phyloP scores from a whole-genome alignment of 2,113 vertebrate genomes.

The Callaeas wilsoni region DNA sequence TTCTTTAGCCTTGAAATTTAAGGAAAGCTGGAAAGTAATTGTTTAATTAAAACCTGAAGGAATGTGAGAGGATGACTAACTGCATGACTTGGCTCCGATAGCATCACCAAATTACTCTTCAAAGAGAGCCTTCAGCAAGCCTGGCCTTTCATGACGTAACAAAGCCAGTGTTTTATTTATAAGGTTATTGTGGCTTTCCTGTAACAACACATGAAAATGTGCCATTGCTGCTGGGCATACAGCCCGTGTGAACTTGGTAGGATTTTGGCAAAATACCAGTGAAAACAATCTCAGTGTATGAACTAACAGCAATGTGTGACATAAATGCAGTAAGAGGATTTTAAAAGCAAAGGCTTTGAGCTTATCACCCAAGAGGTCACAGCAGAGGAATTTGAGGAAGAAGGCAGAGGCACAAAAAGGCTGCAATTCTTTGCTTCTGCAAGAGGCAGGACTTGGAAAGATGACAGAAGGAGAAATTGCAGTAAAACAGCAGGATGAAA shows the following conservation, averaged over 20 bases:
- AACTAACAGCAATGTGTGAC: not conserved
- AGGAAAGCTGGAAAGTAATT: slow-evolving; percentile 20
- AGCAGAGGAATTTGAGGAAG: not conserved
- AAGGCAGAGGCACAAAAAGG: not conserved
- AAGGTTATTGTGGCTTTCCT: not conserved
- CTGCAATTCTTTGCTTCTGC: not conserved
- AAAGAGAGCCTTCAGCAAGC: not conserved
- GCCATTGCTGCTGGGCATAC: not conserved
- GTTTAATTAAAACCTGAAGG: slow-evolving; percentile 1
- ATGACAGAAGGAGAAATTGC: not conserved
- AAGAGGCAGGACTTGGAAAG: not conserved
- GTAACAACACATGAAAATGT: not conserved
- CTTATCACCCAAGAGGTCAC: not conserved
- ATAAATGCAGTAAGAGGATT: not conserved
- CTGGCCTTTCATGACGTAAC: not conserved
- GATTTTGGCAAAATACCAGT: not conserved
- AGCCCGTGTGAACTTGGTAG: not conserved
- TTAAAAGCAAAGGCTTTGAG: not conserved
- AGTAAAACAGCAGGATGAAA: not conserved
- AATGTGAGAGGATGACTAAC: not conserved
- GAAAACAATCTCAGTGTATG: not conserved
- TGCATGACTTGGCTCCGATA: not conserved
- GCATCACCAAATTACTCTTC: not conserved
- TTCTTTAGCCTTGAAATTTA: not conserved
- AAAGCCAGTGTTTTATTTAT: slow-evolving; percentile 9